Evolutionary conservation across 2,797 vertebrate genomes (phyloP), one percentile per base, ranked within the genome.

Genomic region (Crypturellus tataupa): DNA sequence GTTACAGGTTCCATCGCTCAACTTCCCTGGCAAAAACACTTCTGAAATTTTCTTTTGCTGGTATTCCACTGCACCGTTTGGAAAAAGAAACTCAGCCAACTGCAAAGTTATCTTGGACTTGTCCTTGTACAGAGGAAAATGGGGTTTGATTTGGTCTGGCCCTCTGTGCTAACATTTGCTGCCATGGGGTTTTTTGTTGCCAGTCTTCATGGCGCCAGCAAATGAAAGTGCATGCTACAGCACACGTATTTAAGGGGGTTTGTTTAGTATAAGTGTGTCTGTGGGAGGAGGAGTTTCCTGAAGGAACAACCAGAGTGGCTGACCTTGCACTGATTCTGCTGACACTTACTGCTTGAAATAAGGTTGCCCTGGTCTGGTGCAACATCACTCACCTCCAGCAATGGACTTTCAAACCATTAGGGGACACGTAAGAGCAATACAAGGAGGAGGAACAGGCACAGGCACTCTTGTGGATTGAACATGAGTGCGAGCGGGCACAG

Each of bases 151-250:
- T 91, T 93, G 91, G 75, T 94, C 93, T 94, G 71, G 42, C 91
- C 86, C 37, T 31, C 91, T 37, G 37, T 82, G 65, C 87, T 94
- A 80, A 75, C 46, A 78, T 93, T 80, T 96, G 87, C 95, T 96
- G 91, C 91, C 84, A 89, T 90, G 94, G 93, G 93, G 90, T 95
- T 91, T 94, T 93, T 95, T 91, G 94, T 91, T 94, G 91, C 89
- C 85, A 93, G 94, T 49, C 83, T 82, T 87, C 58, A 37, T 75
- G 95, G 93, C 33, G 68, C 95, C 95, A 91, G 87, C 0, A 0
- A 51, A 75, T 25, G 75, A 56, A 94, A 79, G 62, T 88, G 86
- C 88, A 88, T 91, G 90, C 65, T 59, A 55, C 83, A 87, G 83
- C 68, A 62, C 65, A 44, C 46, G 80, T 46, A n/a, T 71, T 80